A percentile compares a stretch with the other conserved stretches of the same genome.
phyloP scores from a whole-genome alignment of 35 echinoderm and acorn worm genomes.

The Apostichopus japonicus region DNA sequence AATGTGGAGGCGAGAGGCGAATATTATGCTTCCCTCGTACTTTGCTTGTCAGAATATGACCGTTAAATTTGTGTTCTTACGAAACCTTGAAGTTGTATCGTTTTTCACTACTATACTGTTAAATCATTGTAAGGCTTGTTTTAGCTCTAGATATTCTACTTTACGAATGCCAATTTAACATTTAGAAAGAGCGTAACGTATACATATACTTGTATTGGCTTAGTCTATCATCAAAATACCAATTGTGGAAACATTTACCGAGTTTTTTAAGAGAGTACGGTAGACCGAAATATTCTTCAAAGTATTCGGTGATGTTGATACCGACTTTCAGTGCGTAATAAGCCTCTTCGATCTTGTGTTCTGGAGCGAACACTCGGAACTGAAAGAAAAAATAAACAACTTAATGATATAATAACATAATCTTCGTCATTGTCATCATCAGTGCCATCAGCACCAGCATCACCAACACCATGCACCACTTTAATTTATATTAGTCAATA shows the following conservation, averaged over 20 bases:
- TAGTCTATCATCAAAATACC: not conserved
- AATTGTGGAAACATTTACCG: conserved; percentile 56
- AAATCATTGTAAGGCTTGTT: too few relatives aligned
- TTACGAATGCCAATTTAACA: too few relatives aligned
- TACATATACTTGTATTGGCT: not conserved
- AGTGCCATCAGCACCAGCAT: not conserved
- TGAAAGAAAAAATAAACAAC: conserved; percentile 30
- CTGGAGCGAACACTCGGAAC: conserved; percentile 80
- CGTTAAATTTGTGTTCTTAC: too few relatives aligned
- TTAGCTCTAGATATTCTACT: too few relatives aligned
- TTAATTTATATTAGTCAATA: too few relatives aligned
- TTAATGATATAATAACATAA: too few relatives aligned
- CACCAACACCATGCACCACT: not conserved
- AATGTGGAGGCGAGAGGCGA: too few relatives aligned
- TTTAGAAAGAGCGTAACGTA: too few relatives aligned
- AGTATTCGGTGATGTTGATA: conserved; percentile 83
- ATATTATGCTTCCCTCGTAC: too few relatives aligned
- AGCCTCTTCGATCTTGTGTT: conserved; percentile 68
- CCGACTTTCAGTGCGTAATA: conserved; percentile 74
- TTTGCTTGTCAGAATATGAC: too few relatives aligned
- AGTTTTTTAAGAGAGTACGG: conserved; percentile 79
- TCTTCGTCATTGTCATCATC: not conserved
- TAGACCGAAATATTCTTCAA: conserved; percentile 81
- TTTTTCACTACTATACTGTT: too few relatives aligned
- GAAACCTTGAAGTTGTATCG: too few relatives aligned